Evolutionary conservation across 2,797 vertebrate species (phyloP).

Genomic region (Falco naumanni): DNA sequence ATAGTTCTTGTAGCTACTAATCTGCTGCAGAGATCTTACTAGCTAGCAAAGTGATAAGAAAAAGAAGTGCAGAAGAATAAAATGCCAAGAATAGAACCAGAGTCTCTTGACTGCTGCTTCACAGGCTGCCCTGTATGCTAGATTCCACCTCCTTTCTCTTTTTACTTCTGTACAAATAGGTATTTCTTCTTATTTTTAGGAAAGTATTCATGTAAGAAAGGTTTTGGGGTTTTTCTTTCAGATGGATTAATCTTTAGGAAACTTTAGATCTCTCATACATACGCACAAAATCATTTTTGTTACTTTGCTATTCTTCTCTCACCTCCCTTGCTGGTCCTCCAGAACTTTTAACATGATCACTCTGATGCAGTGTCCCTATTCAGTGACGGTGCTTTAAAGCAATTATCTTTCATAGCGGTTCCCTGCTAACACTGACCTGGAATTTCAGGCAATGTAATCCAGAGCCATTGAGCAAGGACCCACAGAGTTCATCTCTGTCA

Average conservation of each 20-base stretch:
- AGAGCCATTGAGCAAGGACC: background rate
- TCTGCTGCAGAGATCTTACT: slow-evolving; percentile 11
- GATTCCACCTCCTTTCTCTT: background rate
- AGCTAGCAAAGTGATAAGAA: background rate
- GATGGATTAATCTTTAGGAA: background rate
- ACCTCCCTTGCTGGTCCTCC: background rate
- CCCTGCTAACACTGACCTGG: background rate
- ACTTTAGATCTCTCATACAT: background rate
- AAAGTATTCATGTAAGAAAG: background rate
- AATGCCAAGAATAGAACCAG: slow-evolving; percentile 2
- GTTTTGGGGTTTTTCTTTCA: background rate
- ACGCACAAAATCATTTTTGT: background rate
- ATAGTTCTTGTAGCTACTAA: background rate
- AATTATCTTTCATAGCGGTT: slow-evolving; percentile 9
- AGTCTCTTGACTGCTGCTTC: background rate
- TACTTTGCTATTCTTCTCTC: background rate
- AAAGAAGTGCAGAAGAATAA: slow-evolving; percentile 1
- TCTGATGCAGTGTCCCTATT: background rate
- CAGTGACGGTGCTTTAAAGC: background rate
- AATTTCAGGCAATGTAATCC: slow-evolving; percentile 15
- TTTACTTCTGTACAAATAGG: background rate
- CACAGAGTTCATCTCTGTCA: background rate
- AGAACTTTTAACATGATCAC: background rate
- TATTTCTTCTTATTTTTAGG: background rate
- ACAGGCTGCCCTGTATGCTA: background rate